Percentiles rank a stretch among this genome's conserved stretches.
Evolutionary conservation across 1,140 invertebrate species (phyloP).

Genomic region (Vanessa tameamea): DNA sequence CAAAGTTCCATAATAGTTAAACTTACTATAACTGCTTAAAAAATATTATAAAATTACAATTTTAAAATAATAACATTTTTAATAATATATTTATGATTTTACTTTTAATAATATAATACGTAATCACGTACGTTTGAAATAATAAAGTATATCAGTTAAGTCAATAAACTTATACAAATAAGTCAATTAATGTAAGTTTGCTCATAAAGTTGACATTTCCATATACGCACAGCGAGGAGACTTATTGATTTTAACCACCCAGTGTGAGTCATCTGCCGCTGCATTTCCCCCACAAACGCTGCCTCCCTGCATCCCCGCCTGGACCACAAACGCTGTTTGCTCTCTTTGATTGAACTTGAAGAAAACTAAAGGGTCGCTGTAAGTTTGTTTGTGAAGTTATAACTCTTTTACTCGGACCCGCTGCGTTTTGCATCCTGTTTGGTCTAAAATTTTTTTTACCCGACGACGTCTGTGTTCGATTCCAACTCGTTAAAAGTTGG

Average conservation of each 20-base stretch:
- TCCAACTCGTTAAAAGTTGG: slow-evolving; percentile 67
- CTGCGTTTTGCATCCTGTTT: slow-evolving; percentile 50
- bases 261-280: slow-evolving; percentile 64
- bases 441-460: slow-evolving; percentile 43
- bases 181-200: slow-evolving; percentile 33
- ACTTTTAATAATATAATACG: no score
- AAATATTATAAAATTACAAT: no score
- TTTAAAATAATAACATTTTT: no score
- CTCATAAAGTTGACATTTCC: slow-evolving; percentile 45
- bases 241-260: slow-evolving; percentile 73
- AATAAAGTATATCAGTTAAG: not conserved
- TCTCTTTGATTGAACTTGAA: slow-evolving; percentile 73
- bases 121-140: no score
- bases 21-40: no score
- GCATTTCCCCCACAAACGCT: slow-evolving; percentile 38
- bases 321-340: slow-evolving; percentile 62
- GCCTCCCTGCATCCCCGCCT: slow-evolving; percentile 40
- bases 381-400: slow-evolving; percentile 67
- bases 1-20: no score
- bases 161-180: not conserved
- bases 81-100: no score
- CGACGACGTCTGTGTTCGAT: slow-evolving; percentile 49
- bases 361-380: slow-evolving; percentile 62
- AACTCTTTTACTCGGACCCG: slow-evolving; percentile 56
- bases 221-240: slow-evolving; percentile 44